Conservation (phyloP, 2,113 vertebrate species). For the Plecotus auritus region DNA sequence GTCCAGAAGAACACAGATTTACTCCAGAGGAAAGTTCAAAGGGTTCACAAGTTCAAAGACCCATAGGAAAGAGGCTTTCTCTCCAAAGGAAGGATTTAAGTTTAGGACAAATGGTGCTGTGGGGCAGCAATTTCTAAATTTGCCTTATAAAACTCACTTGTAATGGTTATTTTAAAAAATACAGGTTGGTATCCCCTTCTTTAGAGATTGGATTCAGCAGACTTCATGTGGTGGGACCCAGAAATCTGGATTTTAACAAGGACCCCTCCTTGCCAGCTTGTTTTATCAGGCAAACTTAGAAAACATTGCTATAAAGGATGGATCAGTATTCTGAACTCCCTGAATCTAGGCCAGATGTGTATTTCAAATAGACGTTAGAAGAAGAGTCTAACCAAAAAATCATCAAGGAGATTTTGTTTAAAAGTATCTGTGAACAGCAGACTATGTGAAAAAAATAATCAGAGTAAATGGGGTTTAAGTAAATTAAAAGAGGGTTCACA, state of each 20-base stretch:
- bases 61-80: neutral
- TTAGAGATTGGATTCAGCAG: neutral
- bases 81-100: slow-evolving; percentile 20
- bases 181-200: neutral
- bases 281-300: neutral
- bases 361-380: neutral
- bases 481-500: neutral
- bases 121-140: neutral
- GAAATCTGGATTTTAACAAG: neutral
- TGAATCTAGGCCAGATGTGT: neutral
- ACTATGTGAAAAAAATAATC: neutral
- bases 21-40: slow-evolving; percentile 44
- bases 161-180: neutral
- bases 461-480: neutral
- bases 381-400: neutral
- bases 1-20: slow-evolving; percentile 45
- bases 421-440: neutral
- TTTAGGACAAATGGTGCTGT: neutral
- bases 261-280: neutral
- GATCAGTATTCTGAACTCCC: neutral
- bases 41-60: slow-evolving; percentile 31
- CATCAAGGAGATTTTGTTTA: neutral
- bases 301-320: slow-evolving; percentile 5
- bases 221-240: neutral
- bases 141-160: neutral